A percentile compares a stretch with the other conserved stretches of the same genome.
These are phyloP conservation scores for Aleiodes sp. DNA, from an alignment of 1,140 invertebrate species.

Conservation along the genomic window DNA sequence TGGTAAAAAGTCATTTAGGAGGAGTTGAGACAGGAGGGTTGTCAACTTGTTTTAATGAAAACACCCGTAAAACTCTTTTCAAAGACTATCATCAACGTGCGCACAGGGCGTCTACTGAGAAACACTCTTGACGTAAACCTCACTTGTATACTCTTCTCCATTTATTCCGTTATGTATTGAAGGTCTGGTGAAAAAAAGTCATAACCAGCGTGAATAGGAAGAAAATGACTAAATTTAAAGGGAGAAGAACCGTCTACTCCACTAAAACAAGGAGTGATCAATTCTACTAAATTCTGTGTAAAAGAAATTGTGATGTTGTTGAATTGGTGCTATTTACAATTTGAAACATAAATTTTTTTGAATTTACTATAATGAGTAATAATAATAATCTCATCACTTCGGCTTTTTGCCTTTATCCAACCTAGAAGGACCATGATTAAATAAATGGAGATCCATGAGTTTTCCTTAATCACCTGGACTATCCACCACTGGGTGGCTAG, in stretches of 20 bases:
- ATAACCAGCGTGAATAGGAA: not conserved
- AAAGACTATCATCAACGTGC: constrained; percentile 9
- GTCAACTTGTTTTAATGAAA: not conserved
- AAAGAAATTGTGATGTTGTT: too few relatives aligned
- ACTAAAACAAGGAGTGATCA: not conserved
- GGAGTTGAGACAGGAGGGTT: not conserved
- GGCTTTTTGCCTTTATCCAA: not conserved
- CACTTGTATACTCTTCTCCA: not conserved
- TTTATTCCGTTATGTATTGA: not conserved
- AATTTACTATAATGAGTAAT: too few relatives aligned
- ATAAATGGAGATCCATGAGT: not conserved
- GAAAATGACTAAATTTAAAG: not conserved
- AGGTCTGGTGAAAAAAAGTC: not conserved
- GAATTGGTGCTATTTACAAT: too few relatives aligned
- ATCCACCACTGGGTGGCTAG: not conserved
- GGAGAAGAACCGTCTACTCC: not conserved
- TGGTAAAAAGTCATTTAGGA: not conserved
- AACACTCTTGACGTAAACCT: not conserved
- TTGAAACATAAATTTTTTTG: too few relatives aligned
- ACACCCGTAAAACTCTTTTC: not conserved
- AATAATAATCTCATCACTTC: too few relatives aligned
- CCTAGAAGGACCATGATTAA: not conserved
- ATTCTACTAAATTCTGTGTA: not conserved
- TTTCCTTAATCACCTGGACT: constrained; percentile 11
- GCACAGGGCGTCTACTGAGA: not conserved